Evolutionary conservation across 2,888 invertebrate species (phyloP), one percentile per base, ranked within the genome.

Genomic region (Agrochola litura): DNA sequence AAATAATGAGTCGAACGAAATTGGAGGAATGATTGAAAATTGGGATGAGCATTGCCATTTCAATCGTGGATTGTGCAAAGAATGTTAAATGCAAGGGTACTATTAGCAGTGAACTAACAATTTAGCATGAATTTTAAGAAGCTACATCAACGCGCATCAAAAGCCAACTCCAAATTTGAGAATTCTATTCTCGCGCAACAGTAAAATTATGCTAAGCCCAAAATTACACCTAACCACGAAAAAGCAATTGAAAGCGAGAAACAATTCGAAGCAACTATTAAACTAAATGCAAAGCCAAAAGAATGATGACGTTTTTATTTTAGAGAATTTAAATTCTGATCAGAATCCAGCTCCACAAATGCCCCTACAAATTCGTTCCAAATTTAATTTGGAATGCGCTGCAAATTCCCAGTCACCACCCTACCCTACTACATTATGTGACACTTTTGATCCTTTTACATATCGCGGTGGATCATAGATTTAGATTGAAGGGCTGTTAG

Each of bases 331-430:
- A 67, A 86, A 84, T 86, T 86, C 86, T 70, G 81, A 88, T 86
- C 88, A 82, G 74, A 84, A 86, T 84, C 64, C 74, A 78, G 76
- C 85, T 77, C 85, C 77, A 74, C 81, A 60, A 80, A 84, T 79
- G 85, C 78, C 81, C 74, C 84, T 77, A 80, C 86, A 88, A 86
- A 84, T 88, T 87, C 75, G 79, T 76, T 88, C 72, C 56, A 88
- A 86, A 86, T 86, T 87, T 78, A 84, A 87, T 88, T 87, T 85
- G 79, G 89, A 73, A 85, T 88, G 87, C 87, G 82, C 79, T 81
- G 70, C 56, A 82, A 86, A 87, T 77, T 74, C 70, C 61, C 66
- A 67, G 76, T 75, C 78, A 72, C 84, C 80, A 69, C 76, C 79
- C 77, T 54, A 56, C 63, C 46, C 65, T 70, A 78, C 85, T 85